A percentile compares a stretch with the other conserved stretches of the same genome.
Evolutionary conservation across 2,888 invertebrate species (phyloP).

Genomic region (Orthosia incerta): DNA sequence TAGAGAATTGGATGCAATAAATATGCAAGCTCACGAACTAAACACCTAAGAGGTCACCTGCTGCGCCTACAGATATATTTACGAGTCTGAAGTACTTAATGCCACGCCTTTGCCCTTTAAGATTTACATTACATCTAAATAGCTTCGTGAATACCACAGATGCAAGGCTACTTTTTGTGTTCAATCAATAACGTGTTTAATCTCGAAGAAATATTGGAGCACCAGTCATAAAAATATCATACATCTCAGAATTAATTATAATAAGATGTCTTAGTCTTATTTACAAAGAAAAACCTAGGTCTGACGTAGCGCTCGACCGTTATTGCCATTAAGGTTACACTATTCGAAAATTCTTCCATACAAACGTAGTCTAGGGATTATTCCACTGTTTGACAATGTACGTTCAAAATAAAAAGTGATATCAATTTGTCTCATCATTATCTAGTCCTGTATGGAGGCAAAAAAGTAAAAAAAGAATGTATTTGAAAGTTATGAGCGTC

Average conservation of each 20-base stretch:
- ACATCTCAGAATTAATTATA: slow-evolving; percentile 35
- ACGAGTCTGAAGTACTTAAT: slow-evolving; percentile 78
- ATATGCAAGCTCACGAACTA: slow-evolving; percentile 84
- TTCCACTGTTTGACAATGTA: too few species aligned
- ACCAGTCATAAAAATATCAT: slow-evolving; percentile 27
- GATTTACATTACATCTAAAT: slow-evolving; percentile 85
- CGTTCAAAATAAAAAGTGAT: too few species aligned
- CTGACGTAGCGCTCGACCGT: slow-evolving; percentile 22
- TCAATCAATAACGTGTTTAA: slow-evolving; percentile 59
- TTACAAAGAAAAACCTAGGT: slow-evolving; percentile 31
- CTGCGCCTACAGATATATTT: slow-evolving; percentile 88
- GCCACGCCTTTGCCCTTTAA: slow-evolving; percentile 88
- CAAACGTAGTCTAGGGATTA: too few species aligned
- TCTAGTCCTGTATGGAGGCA: too few species aligned
- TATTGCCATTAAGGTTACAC: slow-evolving; percentile 61
- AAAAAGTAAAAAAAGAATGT: too few species aligned
- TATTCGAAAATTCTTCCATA: too few species aligned
- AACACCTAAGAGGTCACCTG: slow-evolving; percentile 88
- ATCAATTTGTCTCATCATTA: too few species aligned
- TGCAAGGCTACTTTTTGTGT: slow-evolving; percentile 75
- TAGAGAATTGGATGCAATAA: slow-evolving; percentile 77
- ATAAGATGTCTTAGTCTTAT: slow-evolving; percentile 44
- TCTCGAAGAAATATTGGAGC: slow-evolving; percentile 42
- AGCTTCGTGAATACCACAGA: slow-evolving; percentile 78
- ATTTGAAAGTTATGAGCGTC: too few species aligned